These are phyloP conservation scores for Proisotoma minuta DNA, from an alignment of 2,888 invertebrate species.

Conservation along the genomic window DNA sequence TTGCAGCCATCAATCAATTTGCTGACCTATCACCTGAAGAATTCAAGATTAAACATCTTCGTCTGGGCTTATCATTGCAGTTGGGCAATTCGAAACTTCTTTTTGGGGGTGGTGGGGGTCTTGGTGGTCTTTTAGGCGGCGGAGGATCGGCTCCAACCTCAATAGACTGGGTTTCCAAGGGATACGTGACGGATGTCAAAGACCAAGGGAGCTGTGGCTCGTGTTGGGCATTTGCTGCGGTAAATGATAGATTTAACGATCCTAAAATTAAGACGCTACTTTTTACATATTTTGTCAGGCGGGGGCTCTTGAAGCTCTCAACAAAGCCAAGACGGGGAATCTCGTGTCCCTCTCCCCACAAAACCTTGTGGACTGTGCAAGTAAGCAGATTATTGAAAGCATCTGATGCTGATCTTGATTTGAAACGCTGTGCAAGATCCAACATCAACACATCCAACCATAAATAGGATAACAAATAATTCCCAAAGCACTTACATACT, in stretches of 20 bases:
- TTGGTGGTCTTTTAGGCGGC: not conserved
- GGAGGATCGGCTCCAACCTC: too few relatives aligned
- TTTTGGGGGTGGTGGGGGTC: not conserved
- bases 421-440: too few relatives aligned
- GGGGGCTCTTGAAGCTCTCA: not conserved
- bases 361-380: not conserved
- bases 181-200: not conserved
- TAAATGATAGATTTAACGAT: not conserved
- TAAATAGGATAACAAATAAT: too few relatives aligned
- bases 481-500: too few relatives aligned
- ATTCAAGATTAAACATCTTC: too few relatives aligned
- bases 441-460: too few relatives aligned
- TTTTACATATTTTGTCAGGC: not conserved
- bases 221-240: not conserved
- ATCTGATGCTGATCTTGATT: too few relatives aligned
- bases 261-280: not conserved
- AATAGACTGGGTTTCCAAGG: not conserved
- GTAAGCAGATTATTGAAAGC: too few relatives aligned
- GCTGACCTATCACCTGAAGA: too few relatives aligned
- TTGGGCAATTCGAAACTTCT: not conserved
- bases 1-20: too few relatives aligned
- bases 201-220: not conserved
- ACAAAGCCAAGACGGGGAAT: not conserved
- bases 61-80: too few relatives aligned
- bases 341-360: not conserved